phyloP scores from a whole-genome alignment of 2,888 invertebrate species.

The Teleogryllus oceanicus region DNA sequence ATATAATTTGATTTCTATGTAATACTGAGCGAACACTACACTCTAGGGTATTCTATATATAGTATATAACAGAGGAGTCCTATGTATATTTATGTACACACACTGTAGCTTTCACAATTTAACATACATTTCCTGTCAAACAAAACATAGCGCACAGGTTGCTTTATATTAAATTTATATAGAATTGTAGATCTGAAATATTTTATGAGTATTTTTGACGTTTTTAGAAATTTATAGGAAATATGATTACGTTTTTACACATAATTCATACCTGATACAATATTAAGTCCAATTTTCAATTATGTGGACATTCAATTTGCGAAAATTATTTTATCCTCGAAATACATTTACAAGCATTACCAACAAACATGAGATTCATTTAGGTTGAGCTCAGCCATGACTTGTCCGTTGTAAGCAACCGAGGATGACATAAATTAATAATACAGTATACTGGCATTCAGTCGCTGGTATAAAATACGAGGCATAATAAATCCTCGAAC shows the following conservation, averaged over 20 bases:
- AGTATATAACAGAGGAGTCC: background rate
- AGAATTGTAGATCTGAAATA: conserved; percentile 10
- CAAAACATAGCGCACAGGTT: background rate
- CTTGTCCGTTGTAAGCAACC: background rate
- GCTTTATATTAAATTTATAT: background rate
- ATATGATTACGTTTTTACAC: background rate
- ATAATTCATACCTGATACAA: background rate
- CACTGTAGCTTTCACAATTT: background rate
- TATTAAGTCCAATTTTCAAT: background rate
- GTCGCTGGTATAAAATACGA: too few relatives aligned
- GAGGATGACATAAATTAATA: too few relatives aligned
- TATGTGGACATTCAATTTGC: background rate
- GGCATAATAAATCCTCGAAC: too few relatives aligned
- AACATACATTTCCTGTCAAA: background rate
- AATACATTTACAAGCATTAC: conserved; percentile 4
- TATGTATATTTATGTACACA: background rate
- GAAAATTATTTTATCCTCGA: background rate
- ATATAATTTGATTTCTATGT: conserved; percentile 6
- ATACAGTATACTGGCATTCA: too few relatives aligned
- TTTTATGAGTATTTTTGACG: background rate
- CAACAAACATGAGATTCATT: background rate
- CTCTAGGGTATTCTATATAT: background rate
- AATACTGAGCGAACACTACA: conserved; percentile 18
- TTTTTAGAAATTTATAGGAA: conserved; percentile 7
- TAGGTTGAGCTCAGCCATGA: background rate